Percentiles rank a stretch among this genome's conserved stretches.
Evolutionary conservation across 2,797 vertebrate species (phyloP).

Genomic region (Botia kubotai): DNA sequence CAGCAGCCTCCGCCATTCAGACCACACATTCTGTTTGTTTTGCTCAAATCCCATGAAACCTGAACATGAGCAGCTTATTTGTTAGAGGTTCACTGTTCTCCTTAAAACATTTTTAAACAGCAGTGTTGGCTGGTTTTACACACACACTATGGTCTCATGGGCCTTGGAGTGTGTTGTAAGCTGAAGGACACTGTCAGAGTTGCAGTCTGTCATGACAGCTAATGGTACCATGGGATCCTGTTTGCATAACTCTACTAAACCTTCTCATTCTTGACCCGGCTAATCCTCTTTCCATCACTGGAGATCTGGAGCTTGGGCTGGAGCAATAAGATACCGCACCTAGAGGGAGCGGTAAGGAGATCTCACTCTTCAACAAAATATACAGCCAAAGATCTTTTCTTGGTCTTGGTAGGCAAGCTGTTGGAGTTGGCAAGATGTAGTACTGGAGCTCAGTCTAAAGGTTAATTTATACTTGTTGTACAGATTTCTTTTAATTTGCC

Average conservation of each 20-base stretch:
- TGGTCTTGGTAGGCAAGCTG: neutral
- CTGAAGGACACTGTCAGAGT: slow-evolving; percentile 56
- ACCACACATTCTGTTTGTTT: slow-evolving; percentile 10
- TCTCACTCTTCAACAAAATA: slow-evolving; percentile 51
- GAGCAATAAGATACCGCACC: slow-evolving; percentile 49
- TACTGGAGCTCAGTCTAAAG: neutral
- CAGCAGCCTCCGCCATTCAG: slow-evolving; percentile 13
- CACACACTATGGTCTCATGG: slow-evolving; percentile 23
- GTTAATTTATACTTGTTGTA: neutral
- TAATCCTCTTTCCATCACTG: slow-evolving; percentile 51
- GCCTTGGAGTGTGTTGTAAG: slow-evolving; percentile 48
- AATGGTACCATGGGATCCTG: slow-evolving; percentile 42
- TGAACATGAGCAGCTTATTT: slow-evolving; percentile 39
- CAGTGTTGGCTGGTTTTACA: slow-evolving; percentile 15
- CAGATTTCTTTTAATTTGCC: neutral
- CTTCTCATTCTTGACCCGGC: slow-evolving; percentile 53
- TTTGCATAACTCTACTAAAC: slow-evolving; percentile 50
- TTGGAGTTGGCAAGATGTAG: neutral
- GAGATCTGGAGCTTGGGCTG: slow-evolving; percentile 18
- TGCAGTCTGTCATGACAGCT: slow-evolving; percentile 48
- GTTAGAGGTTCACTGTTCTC: slow-evolving; percentile 37
- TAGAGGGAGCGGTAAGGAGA: slow-evolving; percentile 31
- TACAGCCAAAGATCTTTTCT: neutral
- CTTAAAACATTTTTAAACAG: slow-evolving; percentile 21
- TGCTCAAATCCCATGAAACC: slow-evolving; percentile 27